Evolutionary conservation across 2,113 vertebrate species (phyloP).

Genomic region (Phoxinus phoxinus): DNA sequence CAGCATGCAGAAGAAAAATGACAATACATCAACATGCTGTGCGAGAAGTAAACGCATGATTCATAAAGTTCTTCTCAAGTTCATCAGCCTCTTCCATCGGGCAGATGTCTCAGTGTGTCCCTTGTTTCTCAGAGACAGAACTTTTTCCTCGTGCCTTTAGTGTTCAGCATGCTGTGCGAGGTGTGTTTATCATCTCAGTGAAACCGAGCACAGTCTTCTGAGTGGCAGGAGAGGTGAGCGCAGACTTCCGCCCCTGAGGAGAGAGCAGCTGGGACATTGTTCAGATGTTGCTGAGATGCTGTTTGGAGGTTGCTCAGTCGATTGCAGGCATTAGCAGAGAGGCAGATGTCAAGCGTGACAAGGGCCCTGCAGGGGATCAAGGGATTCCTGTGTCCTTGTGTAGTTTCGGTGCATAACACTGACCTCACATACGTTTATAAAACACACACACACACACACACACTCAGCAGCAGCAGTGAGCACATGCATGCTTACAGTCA

Average conservation of each 20-base stretch:
- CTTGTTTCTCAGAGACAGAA: neutral
- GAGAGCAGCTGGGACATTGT: slow-evolving; percentile 15
- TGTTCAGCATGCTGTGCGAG: slow-evolving; percentile 1
- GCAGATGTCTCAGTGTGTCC: neutral
- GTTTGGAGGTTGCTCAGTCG: neutral
- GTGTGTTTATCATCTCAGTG: slow-evolving; percentile 20
- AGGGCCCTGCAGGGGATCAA: slow-evolving; percentile 32
- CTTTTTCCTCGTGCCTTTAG: neutral
- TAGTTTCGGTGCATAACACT: slow-evolving; percentile 33
- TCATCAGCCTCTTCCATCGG: neutral
- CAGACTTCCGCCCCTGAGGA: slow-evolving; percentile 16
- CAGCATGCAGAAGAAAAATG: no score
- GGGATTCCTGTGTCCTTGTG: slow-evolving; percentile 29
- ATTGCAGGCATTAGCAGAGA: slow-evolving; percentile 18
- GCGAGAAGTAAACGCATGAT: no score
- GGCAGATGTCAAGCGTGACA: slow-evolving; percentile 46
- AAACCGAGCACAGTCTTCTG: slow-evolving; percentile 21
- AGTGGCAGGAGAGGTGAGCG: slow-evolving; percentile 12
- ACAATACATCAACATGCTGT: no score
- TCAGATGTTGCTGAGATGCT: slow-evolving; percentile 22
- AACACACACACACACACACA: slow-evolving; percentile 16
- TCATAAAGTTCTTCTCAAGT: neutral
- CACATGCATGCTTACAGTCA: slow-evolving; percentile 10
- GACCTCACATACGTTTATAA: slow-evolving; percentile 19
- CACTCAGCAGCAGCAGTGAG: neutral